phyloP scores from a whole-genome alignment of 2,797 vertebrate genomes.

The Melanotaenia nigrans region DNA sequence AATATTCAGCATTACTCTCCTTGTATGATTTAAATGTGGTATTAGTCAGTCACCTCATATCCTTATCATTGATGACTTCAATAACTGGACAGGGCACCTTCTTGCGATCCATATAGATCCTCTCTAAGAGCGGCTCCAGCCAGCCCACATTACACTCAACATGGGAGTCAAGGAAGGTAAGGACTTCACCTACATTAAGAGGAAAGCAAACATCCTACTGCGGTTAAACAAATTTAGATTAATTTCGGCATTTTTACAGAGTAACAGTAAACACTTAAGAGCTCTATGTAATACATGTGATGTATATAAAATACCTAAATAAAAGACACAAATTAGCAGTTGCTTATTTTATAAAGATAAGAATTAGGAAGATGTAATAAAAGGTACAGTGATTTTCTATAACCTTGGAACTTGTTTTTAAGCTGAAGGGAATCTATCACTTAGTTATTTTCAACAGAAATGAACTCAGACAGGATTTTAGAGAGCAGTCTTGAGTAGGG shows the following conservation, averaged over 20 bases:
- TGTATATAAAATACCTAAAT: not conserved
- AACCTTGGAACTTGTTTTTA: not conserved
- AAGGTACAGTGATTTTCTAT: not conserved
- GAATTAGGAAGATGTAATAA: not conserved
- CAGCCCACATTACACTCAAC: constrained; percentile 97
- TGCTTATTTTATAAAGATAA: not conserved
- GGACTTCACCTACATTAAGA: constrained; percentile 84
- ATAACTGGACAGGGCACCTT: constrained; percentile 97
- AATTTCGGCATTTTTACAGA: not conserved
- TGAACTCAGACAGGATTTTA: not conserved
- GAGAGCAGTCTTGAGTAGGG: not conserved
- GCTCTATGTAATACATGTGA: not conserved
- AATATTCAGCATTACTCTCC: not conserved
- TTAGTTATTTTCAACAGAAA: not conserved
- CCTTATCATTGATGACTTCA: constrained; percentile 96
- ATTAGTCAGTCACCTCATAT: constrained; percentile 89
- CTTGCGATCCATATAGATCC: constrained; percentile 85
- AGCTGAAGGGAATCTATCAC: not conserved
- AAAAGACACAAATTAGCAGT: not conserved
- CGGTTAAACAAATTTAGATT: constrained; percentile 25
- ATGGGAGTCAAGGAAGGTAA: constrained; percentile 97
- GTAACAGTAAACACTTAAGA: not conserved
- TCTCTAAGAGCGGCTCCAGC: constrained; percentile 95
- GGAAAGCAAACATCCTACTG: constrained; percentile 45
- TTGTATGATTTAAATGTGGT: not conserved